Evolutionary conservation across 2,888 invertebrate genomes (phyloP), one percentile per base, ranked within the genome.

Genomic region (Ophonus ardosiacus): DNA sequence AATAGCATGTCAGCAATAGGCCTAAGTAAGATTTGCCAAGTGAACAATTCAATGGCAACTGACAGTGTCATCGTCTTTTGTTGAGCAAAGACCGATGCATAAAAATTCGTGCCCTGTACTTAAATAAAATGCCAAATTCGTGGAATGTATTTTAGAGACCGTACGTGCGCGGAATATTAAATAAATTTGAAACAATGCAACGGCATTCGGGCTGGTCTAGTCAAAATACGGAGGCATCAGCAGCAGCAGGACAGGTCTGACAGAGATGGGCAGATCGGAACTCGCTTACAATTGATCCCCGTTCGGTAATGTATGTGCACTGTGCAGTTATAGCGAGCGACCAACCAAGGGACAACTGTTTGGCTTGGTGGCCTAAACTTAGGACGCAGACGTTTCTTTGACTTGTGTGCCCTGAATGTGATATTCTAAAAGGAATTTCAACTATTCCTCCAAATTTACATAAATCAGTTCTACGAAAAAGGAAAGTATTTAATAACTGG

Each of bases 101-200:
- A 79, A 85, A 84, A 85, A 85, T 85, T 85, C 85, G 80, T 80
- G 85, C 59, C 71, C 85, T 68, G 85, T 85, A 85, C 79, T 85
- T 79, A 85, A 79, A 85, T 85, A 85, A 85, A 87, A 87, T 86
- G 87, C 88, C 88, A 88, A 88, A 89, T 88, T 88, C 88, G 86
- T 86, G 88, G 89, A 88, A 88, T 88, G 89, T 88, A 88, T 88
- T 88, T 89, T 87, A 88, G 88, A 87, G 86, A 86, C 85, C 84
- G 87, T 85, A 90, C 91, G 91, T 91, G 91, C 89, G 90, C 90
- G 88, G 91, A 91, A 91, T 91, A 90, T 90, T 89, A 91, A 91
- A 90, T 90, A 91, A 91, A 90, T 90, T 89, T 88, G 87, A 90
- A 91, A 91, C 91, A 91, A 91, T 91, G 91, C 90, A 88, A 89